Evolutionary conservation across 2,113 vertebrate genomes (phyloP).

Genomic region (Rhinopomastus cyanomelas): DNA sequence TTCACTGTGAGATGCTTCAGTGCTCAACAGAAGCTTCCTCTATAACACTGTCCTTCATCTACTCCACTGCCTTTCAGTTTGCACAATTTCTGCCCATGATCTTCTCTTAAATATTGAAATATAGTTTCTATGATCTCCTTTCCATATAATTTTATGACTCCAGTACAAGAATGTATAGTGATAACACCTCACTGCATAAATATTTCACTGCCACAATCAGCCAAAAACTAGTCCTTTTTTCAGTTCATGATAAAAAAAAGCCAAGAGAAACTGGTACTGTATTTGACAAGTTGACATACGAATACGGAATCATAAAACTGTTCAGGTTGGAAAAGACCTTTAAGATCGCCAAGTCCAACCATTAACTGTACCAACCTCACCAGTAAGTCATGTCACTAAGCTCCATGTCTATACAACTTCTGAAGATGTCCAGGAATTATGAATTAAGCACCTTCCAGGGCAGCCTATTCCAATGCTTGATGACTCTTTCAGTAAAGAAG

Average conservation of each 20-base stretch:
- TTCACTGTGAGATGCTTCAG: neutral
- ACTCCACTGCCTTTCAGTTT: neutral
- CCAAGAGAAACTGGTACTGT: neutral
- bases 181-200: neutral
- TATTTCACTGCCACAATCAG: neutral
- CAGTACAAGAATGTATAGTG: neutral
- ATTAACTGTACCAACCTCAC: too few relatives aligned
- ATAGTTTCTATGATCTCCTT: neutral
- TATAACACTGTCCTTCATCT: neutral
- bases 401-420: too few relatives aligned
- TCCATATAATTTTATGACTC: neutral
- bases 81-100: neutral
- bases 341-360: too few relatives aligned
- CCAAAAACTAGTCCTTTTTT: neutral
- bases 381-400: too few relatives aligned
- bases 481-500: too few relatives aligned
- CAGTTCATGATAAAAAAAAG: neutral
- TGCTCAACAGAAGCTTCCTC: neutral
- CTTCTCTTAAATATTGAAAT: neutral
- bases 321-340: too few relatives aligned
- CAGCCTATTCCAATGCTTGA: too few relatives aligned
- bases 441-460: too few relatives aligned
- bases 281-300: neutral
- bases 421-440: too few relatives aligned
- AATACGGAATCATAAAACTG: neutral